Evolutionary conservation across 1,140 invertebrate genomes (phyloP).

Genomic region (Drosophila bocqueti): DNA sequence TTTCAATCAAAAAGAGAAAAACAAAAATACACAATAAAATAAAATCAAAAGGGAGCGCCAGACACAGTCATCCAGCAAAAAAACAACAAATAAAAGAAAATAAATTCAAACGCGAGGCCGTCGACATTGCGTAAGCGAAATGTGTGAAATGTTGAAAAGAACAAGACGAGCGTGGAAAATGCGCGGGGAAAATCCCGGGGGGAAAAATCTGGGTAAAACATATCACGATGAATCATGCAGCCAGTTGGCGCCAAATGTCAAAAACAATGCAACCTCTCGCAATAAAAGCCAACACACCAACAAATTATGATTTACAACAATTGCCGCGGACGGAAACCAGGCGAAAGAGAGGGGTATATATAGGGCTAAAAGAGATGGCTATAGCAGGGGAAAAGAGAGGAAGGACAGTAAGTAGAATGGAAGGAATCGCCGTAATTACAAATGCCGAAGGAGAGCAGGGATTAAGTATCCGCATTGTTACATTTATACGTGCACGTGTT

Average conservation of each 20-base stretch:
- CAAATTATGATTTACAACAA: conserved; percentile 72
- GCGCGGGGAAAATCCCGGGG: conserved; percentile 19
- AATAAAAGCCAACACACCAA: conserved; percentile 44
- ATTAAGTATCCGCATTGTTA: conserved; percentile 49
- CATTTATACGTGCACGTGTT: conserved; percentile 50
- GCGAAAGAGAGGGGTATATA: background rate
- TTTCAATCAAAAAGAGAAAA: conserved; percentile 58
- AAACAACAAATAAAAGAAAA: background rate
- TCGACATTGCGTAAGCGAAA: conserved; percentile 72
- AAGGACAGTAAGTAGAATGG: conserved; percentile 20
- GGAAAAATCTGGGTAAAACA: conserved; percentile 38
- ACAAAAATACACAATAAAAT: conserved; percentile 17
- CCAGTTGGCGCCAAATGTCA: conserved; percentile 80
- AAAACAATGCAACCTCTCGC: conserved; percentile 69
- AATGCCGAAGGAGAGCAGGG: conserved; percentile 31
- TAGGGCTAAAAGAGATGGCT: background rate
- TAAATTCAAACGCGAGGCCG: conserved; percentile 14
- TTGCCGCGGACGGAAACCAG: background rate
- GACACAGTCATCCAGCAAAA: conserved; percentile 9
- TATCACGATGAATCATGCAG: conserved; percentile 75
- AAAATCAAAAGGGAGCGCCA: conserved; percentile 29
- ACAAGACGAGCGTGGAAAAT: conserved; percentile 17
- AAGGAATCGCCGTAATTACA: conserved; percentile 71
- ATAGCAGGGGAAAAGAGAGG: background rate
- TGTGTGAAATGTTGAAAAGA: conserved; percentile 45